Base-by-base conservation (phyloP, 1,140 invertebrate species). In the Pemphigus obesinymphae region DNA sequence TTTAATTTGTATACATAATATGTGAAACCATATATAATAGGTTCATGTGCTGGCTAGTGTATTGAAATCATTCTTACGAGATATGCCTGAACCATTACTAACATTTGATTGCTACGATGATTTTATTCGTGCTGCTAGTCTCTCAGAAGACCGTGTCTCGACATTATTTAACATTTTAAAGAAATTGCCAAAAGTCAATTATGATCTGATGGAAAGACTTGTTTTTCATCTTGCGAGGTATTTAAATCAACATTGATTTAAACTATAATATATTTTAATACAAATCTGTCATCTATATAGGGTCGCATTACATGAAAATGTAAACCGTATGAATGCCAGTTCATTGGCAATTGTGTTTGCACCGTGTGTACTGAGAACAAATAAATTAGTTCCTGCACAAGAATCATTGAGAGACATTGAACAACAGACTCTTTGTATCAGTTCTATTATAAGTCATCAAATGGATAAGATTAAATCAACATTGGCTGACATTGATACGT, bases 101-200 rank as follows among this genome's bases (percentile, higher is more conserved):
- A 97, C 95, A 29, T 97, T 93, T 88, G 96, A 98, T 84, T 92
- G 94, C 61, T 98, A 98, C 87, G 96, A 97, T 86, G 95, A 98
- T 86, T 96, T 98, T 86, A 89, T 98, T 63, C 90, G 95, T 84
- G 94, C 94, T 55, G 92, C 94, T 40, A 94, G 94, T 86, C 89
- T 97, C 23, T 91, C 92, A 23, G 93, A 97, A 86, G 96, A 97
- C 87, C 88, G 94, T 83, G 91, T 96, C 7, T 90, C 92, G 17
- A 96, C 94, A 10, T 88, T 97, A 63, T 95, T 95, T 86, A 92
- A 92, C 31, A 94, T 97, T 84, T 88, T 98, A 82, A 95, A 95
- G 84, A 95, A 96, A 87, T 87, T 99, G 66, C 96, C 96, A 1
- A 93, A 93, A 85, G 89, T 92, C 0, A 97, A 98, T 87, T 96